Evolutionary conservation across 2,888 invertebrate species (phyloP).

Genomic region (Heliconius sara): DNA sequence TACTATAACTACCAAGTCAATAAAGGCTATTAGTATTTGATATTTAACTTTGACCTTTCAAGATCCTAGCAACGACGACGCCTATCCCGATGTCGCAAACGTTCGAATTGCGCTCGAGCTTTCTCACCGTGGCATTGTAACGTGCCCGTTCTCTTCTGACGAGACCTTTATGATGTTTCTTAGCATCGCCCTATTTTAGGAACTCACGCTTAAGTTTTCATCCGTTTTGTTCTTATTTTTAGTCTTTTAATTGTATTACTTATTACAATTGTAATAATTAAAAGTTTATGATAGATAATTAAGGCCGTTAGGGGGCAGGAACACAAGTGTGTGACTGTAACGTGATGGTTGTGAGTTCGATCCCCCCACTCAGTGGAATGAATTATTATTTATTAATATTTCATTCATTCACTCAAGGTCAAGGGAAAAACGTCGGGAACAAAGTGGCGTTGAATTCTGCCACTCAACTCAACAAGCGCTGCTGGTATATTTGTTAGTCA

Average conservation of each 20-base stretch:
- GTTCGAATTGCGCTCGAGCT: constrained; percentile 64
- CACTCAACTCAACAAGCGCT: no score
- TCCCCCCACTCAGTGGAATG: no score
- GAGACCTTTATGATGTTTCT: constrained; percentile 62
- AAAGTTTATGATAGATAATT: background rate
- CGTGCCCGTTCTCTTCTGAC: constrained; percentile 68
- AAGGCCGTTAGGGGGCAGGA: no score
- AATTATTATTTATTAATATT: no score
- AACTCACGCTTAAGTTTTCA: constrained; percentile 24
- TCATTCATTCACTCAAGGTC: no score
- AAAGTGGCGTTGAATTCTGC: no score
- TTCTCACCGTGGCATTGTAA: constrained; percentile 76
- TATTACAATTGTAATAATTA: background rate
- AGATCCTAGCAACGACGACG: constrained; percentile 54
- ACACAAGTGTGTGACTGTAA: no score
- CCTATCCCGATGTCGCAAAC: constrained; percentile 70
- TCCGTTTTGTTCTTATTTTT: constrained; percentile 13
- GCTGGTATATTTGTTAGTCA: background rate
- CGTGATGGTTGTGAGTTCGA: no score
- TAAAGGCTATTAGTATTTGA: constrained; percentile 40
- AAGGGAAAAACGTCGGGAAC: no score
- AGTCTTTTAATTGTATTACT: no score
- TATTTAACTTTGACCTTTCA: constrained; percentile 65
- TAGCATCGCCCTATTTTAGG: constrained; percentile 45
- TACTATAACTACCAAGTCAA: background rate